Percentiles rank a stretch among this genome's conserved stretches.
Conservation (phyloP, 2,888 invertebrate genomes). For the Helicoverpa assulta region DNA sequence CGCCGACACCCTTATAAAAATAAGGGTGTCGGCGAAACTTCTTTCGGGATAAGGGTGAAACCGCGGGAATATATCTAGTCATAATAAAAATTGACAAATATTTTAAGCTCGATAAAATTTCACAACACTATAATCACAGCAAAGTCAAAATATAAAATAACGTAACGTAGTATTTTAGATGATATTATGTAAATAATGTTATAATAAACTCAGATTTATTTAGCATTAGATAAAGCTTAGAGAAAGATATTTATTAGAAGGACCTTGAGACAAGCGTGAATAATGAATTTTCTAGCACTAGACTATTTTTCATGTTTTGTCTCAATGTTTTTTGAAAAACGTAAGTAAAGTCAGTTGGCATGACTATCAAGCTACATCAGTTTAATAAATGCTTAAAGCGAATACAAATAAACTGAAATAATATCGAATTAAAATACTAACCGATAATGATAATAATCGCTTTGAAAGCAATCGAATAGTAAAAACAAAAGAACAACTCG, state of each 20-base stretch:
- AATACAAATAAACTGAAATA: not conserved
- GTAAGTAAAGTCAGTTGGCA: conserved; percentile 32
- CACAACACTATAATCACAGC: conserved; percentile 37
- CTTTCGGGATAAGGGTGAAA: too few species aligned
- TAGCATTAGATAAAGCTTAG: conserved; percentile 67
- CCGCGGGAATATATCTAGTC: too few species aligned
- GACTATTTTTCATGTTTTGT: not conserved
- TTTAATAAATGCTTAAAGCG: conserved; percentile 11
- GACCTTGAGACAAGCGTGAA: not conserved
- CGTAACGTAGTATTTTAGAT: conserved; percentile 54
- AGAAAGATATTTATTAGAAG: conserved; percentile 34
- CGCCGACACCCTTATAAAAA: too few species aligned
- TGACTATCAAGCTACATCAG: conserved; percentile 30
- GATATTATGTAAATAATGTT: conserved; percentile 68
- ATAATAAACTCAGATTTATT: conserved; percentile 60
- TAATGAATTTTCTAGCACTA: not conserved
- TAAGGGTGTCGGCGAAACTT: too few species aligned
- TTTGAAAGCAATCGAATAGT: conserved; percentile 14
- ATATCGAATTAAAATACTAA: not conserved
- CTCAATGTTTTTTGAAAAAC: not conserved
- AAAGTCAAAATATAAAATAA: conserved; percentile 43
- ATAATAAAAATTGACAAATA: too few species aligned
- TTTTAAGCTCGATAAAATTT: not conserved
- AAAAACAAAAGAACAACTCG: not conserved
- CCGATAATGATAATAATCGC: not conserved